Evolutionary conservation across 1,140 invertebrate genomes (phyloP), one percentile per base, ranked within the genome.

Genomic region (Drosophila albomicans): DNA sequence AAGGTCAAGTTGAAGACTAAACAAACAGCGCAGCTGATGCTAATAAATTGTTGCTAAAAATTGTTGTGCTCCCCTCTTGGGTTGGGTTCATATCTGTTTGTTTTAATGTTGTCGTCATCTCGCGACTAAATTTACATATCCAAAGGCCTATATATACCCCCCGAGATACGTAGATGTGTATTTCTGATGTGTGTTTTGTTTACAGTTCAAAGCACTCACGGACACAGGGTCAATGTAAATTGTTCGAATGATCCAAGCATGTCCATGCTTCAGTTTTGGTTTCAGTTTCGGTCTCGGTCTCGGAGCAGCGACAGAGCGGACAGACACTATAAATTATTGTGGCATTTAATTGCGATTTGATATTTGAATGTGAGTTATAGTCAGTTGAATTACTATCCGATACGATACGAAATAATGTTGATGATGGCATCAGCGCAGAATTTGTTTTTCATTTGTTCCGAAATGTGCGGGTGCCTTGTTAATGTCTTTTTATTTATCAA

Each of bases 181-280:
- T 61, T n/a, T 38, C 20, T 25, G 20, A 52, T 35, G 13, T 43
- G n/a, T 11, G 30, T 68, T 58, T 67, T 67, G 63, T 76, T 71
- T 79, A 75, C 65, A 77, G 79, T 87, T 87, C 72, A 79, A 67
- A 79, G 82, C 75, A 61, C 82, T 57, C 79, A 69, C 57, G 61
- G 78, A 58, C 77, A 64, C 78, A 75, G 77, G 82, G 79, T 88
- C 82, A 86, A 59, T 78, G 73, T 72, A 74, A 80, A 66, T 43
- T 43, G 41, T 43, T 43, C 11, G 41, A 41, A 56, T 58, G 68
- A 77, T 66, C 41, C 68, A 70, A 63, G 62, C 72, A 66, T 87
- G 62, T 64, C 76, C 68, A 59, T 58, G 68, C 66, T 76, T 86
- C 56, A 46, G 48, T 69, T 77, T 56, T 41, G 38, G 63, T 85